Conservation (phyloP, 2,888 invertebrate species). For the Yponomeuta cagnagella region DNA sequence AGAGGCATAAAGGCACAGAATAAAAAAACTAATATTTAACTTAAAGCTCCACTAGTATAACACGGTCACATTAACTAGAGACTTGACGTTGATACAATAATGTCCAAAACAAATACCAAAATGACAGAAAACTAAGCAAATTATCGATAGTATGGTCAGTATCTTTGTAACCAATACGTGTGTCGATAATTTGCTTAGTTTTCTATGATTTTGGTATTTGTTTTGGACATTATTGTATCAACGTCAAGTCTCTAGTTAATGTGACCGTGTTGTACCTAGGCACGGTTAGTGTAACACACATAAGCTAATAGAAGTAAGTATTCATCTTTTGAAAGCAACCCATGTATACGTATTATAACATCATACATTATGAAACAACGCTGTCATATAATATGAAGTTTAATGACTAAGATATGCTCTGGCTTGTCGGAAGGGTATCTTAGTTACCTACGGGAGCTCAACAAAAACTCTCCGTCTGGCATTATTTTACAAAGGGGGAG, state of each 20-base stretch:
- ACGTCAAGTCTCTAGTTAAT: too few species aligned
- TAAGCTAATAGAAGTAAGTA: not conserved
- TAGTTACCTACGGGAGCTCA: slow-evolving; percentile 54
- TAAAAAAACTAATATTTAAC: not conserved
- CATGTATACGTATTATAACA: not conserved
- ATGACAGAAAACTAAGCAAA: too few species aligned
- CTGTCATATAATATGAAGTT: not conserved
- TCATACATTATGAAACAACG: not conserved
- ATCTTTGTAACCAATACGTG: too few species aligned
- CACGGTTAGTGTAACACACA: not conserved
- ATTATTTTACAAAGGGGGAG: slow-evolving; percentile 67
- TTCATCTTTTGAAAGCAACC: not conserved
- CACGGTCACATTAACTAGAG: too few species aligned
- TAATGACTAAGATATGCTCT: not conserved
- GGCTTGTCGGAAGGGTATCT: slow-evolving; percentile 19
- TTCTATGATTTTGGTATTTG: too few species aligned
- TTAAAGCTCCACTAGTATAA: not conserved
- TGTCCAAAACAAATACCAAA: too few species aligned
- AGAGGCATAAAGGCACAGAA: not conserved
- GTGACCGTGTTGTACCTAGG: not conserved
- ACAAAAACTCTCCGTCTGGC: slow-evolving; percentile 63
- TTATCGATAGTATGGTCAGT: too few species aligned
- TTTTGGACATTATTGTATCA: too few species aligned
- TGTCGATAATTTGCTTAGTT: too few species aligned
- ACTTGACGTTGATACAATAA: too few species aligned